phyloP scores from a whole-genome alignment of 1,140 invertebrate genomes.

The Telenomus remus region DNA sequence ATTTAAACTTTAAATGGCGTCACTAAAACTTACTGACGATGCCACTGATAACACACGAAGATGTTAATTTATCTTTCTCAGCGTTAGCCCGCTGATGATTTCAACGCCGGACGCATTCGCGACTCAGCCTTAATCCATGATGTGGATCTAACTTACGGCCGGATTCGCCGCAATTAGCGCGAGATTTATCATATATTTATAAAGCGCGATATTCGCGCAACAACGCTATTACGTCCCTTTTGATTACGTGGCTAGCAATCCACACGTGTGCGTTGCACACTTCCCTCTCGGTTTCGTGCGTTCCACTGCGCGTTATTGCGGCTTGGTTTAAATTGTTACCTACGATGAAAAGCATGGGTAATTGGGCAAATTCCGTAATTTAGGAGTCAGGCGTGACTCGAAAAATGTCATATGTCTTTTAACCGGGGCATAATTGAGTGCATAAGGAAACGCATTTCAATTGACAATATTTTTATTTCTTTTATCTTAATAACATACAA shows the following conservation, averaged over 20 bases:
- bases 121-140: constrained; percentile 41
- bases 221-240: constrained; percentile 4
- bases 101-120: constrained; percentile 3
- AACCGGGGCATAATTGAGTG: too few species aligned
- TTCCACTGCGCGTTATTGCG: not conserved
- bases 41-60: constrained; percentile 55
- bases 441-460: too few species aligned
- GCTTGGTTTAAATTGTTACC: constrained; percentile 7
- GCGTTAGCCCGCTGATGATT: constrained; percentile 47
- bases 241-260: constrained; percentile 10
- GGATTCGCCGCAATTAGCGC: constrained; percentile 36
- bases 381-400: too few species aligned
- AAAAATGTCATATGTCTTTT: too few species aligned
- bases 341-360: not conserved
- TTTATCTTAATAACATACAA: too few species aligned
- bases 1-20: constrained; percentile 58
- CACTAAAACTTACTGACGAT: constrained; percentile 55
- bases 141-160: constrained; percentile 46
- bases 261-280: constrained; percentile 1
- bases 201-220: constrained; percentile 2
- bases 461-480: too few species aligned
- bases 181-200: constrained; percentile 50
- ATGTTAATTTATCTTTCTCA: constrained; percentile 59
- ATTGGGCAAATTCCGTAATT: not conserved
- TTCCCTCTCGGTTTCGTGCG: constrained; percentile 1